Base-by-base conservation (phyloP, 2,113 vertebrate species). In the Morone saxatilis region DNA sequence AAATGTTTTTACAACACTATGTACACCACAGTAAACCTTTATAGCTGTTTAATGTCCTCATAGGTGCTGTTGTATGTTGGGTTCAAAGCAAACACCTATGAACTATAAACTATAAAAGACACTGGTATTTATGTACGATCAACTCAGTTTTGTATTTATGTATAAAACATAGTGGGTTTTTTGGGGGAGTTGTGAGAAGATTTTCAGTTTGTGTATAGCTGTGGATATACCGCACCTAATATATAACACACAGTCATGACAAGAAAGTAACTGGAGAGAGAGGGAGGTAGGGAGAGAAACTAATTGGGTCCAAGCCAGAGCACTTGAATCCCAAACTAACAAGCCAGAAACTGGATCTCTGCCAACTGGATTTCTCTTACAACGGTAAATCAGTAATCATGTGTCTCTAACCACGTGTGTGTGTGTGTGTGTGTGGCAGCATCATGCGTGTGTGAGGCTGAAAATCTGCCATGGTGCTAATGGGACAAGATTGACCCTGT, bases 241-340 rank as follows among this genome's bases (percentile, higher is more conserved):
- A 47, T 66, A 31, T 31, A 31, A 31, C 31, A 31, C 57, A 57
- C 66, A 76, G 22, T 31, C 31, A 67, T 74, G 67, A 79, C 62
- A 71, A 61, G 16, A 80, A 72, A 68, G 59, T 81, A 38, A 50
- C 22, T 57, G 65, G 56, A 82, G 14, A 61, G 75, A 63, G 59
- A 43, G 14, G 1, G 16, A 82, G 65, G 40, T 11, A 86, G 71
- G 36, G 68, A 83, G 83, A 73, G 70, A 76, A 62, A 80, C 80
- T 87, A 85, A 89, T 84, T 93, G 89, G 91, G 83, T 63, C 77
- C 50, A 20, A 84, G 85, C 81, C 86, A 91, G 60, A 85, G 77
- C 51, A 73, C 69, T 82, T 53, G 63, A 89, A 83, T 87, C 75
- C 71, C 73, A 86, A 89, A 86, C 76, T 87, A 89, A 90, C 83